Percentiles rank a stretch among this genome's conserved stretches.
These are phyloP conservation scores for Heterocephalus glaber DNA, from an alignment of 2,113 vertebrate genomes.

Conservation along the genomic window DNA sequence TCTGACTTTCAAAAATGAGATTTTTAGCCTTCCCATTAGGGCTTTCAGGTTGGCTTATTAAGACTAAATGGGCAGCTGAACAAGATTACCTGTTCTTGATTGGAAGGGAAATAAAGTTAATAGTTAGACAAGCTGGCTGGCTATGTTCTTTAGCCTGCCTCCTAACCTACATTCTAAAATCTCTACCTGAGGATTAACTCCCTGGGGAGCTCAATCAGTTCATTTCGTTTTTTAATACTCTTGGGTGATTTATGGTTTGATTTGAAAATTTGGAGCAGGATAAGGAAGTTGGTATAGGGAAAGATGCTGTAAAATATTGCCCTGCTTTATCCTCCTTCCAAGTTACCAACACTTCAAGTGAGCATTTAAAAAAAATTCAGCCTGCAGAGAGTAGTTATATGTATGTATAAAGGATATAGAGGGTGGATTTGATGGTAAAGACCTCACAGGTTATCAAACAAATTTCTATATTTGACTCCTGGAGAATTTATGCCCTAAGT, in stretches of 20 bases:
- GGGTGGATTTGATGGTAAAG: background rate
- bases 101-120: slow-evolving; percentile 66
- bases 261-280: slow-evolving; percentile 33
- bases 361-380: background rate
- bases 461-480: slow-evolving; percentile 28
- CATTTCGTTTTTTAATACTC: slow-evolving; percentile 50
- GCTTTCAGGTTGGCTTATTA: slow-evolving; percentile 68
- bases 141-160: slow-evolving; percentile 26
- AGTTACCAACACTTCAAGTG: background rate
- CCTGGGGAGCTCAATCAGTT: background rate
- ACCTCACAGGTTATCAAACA: background rate
- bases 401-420: background rate
- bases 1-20: slow-evolving; percentile 60
- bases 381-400: background rate
- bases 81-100: slow-evolving; percentile 59
- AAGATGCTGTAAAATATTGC: background rate
- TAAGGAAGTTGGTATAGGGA: background rate
- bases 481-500: background rate
- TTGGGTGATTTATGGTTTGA: slow-evolving; percentile 27
- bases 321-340: background rate
- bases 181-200: slow-evolving; percentile 26
- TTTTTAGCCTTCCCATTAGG: slow-evolving; percentile 69
- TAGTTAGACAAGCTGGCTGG: slow-evolving; percentile 33
- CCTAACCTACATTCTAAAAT: slow-evolving; percentile 15
- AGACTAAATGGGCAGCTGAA: slow-evolving; percentile 63